phyloP scores from a whole-genome alignment of 2,113 vertebrate genomes.

The Amazona guildingii region DNA sequence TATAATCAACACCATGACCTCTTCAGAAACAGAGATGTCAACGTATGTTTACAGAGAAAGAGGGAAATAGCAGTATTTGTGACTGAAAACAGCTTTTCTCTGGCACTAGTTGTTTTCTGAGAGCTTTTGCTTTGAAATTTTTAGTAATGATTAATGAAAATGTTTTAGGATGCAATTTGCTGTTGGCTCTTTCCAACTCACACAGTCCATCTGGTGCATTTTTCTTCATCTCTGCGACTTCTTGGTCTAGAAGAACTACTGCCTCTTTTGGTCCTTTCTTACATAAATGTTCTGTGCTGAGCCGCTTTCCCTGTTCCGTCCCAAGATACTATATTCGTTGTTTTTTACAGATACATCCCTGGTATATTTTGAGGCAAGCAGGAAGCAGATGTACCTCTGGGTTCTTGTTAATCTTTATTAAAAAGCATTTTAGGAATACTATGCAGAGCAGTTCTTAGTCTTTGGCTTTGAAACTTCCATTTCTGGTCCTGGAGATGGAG shows the following conservation, averaged over 20 bases:
- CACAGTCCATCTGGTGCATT: neutral
- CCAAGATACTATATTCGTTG: neutral
- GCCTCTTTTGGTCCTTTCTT: neutral
- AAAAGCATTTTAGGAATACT: neutral
- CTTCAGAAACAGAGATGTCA: neutral
- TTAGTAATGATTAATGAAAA: neutral
- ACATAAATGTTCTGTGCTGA: neutral
- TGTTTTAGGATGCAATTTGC: neutral
- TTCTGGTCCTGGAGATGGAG: neutral
- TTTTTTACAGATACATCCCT: neutral
- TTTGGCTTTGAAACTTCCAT: neutral
- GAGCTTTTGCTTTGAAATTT: slow-evolving; percentile 20
- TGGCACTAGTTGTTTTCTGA: neutral
- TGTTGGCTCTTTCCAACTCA: neutral
- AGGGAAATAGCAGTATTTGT: neutral
- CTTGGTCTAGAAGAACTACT: neutral
- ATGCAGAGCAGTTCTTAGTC: neutral
- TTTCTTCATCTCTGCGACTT: neutral
- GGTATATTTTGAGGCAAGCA: neutral
- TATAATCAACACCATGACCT: neutral
- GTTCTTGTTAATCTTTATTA: neutral
- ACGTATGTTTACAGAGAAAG: neutral
- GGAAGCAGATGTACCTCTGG: neutral
- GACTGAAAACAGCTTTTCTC: neutral
- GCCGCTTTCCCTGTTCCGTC: neutral